Evolutionary conservation across 1,140 invertebrate species (phyloP).

Genomic region (Drosophila nikananu): DNA sequence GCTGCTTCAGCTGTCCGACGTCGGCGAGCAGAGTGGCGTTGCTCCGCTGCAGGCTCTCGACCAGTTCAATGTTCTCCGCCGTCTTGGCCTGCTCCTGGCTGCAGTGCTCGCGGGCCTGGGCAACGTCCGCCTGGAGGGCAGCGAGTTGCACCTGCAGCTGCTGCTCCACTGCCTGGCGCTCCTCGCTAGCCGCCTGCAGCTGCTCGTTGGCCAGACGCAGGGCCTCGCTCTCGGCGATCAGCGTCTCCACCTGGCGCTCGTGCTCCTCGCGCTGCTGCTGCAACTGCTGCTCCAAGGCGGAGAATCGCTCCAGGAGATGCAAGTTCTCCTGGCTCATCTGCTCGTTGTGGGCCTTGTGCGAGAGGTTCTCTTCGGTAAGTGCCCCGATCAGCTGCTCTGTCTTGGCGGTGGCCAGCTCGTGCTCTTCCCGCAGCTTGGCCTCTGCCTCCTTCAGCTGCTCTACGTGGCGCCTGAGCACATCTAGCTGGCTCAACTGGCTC

Average conservation of each 20-base stretch:
- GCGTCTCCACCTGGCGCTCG: constrained; percentile 63
- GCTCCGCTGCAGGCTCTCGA: constrained; percentile 68
- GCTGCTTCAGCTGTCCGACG: constrained; percentile 61
- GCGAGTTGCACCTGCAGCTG: constrained; percentile 57
- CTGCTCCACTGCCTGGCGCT: constrained; percentile 41
- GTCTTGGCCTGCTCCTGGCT: constrained; percentile 54
- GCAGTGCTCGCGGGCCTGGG: constrained; percentile 48
- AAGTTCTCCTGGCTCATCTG: constrained; percentile 57
- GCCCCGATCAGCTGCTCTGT: constrained; percentile 71
- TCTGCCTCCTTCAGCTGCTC: constrained; percentile 80
- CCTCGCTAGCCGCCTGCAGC: constrained; percentile 49
- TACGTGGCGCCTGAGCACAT: constrained; percentile 77
- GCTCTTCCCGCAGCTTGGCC: constrained; percentile 70
- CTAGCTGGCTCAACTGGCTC: constrained; percentile 77
- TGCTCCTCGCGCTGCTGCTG: constrained; percentile 63
- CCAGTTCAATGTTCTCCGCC: constrained; percentile 53
- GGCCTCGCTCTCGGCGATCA: constrained; percentile 68
- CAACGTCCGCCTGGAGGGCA: constrained; percentile 59
- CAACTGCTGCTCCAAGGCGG: constrained; percentile 66
- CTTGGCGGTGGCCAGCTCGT: constrained; percentile 55
- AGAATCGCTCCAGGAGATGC: constrained; percentile 45
- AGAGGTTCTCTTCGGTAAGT: constrained; percentile 60
- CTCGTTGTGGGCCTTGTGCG: constrained; percentile 70
- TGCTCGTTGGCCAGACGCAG: constrained; percentile 69
- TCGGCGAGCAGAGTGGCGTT: constrained; percentile 63